These are phyloP conservation scores for Philhelius pedissequus DNA, from an alignment of 2,888 invertebrate genomes.

Conservation along the genomic window DNA sequence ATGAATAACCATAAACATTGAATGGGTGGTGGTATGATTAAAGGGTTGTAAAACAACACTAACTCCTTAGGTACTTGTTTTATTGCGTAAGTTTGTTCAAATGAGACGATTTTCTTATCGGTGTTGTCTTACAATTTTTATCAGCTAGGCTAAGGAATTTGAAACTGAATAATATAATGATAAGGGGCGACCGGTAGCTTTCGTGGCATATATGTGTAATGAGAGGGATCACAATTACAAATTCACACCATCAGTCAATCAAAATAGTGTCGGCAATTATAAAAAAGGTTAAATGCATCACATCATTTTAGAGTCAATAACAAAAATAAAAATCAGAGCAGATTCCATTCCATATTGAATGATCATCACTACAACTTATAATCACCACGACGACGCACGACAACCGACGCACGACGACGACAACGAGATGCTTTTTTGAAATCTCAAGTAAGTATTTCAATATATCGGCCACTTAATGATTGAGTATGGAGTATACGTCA, in stretches of 20 bases:
- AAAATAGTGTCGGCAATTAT: background rate
- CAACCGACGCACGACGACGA: background rate
- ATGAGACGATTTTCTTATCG: constrained; percentile 32
- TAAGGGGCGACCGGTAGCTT: background rate
- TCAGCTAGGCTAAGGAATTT: constrained; percentile 39
- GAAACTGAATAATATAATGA: background rate
- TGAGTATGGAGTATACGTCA: too few species aligned
- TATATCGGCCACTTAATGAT: constrained; percentile 10
- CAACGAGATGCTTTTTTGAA: constrained; percentile 34
- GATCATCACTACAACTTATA: constrained; percentile 2
- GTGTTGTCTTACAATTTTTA: constrained; percentile 4
- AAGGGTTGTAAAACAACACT: background rate
- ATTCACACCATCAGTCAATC: background rate
- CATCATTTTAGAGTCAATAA: constrained; percentile 8
- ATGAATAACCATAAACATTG: background rate
- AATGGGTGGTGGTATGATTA: background rate
- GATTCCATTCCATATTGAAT: background rate
- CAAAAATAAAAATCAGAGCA: constrained; percentile 9
- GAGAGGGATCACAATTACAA: background rate
- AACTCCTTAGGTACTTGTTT: background rate
- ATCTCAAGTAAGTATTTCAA: constrained; percentile 14
- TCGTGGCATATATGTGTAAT: background rate
- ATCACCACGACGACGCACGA: too few species aligned
- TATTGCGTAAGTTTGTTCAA: background rate
- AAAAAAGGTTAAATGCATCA: constrained; percentile 4